These are phyloP conservation scores for Zosterops hypoxanthus DNA, from an alignment of 2,113 vertebrate species.

Conservation along the genomic window DNA sequence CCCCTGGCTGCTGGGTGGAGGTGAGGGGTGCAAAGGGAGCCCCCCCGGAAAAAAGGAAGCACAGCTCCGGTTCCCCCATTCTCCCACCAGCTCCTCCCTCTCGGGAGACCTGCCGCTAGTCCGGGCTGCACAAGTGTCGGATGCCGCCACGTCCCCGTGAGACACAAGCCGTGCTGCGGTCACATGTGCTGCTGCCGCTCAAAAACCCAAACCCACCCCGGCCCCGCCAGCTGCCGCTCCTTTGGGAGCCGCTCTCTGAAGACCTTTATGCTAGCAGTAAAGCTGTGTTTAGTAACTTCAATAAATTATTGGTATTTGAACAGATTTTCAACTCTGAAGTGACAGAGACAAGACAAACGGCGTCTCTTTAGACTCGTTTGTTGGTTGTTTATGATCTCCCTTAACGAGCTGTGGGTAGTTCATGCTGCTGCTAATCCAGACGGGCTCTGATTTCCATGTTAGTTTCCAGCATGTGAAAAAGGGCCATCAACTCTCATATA, in stretches of 20 bases:
- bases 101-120: not conserved
- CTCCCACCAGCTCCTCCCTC: too few relatives aligned
- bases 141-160: not conserved
- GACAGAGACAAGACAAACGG: not conserved
- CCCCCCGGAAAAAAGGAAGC: too few relatives aligned
- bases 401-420: not conserved
- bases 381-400: not conserved
- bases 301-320: not conserved
- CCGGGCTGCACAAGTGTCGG: not conserved
- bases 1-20: not conserved
- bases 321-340: not conserved
- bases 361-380: not conserved
- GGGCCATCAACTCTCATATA: not conserved
- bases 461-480: not conserved
- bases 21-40: not conserved
- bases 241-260: accelerated
- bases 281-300: not conserved
- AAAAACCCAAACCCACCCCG: not conserved
- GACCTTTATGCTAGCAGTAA: accelerated
- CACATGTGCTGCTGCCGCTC: not conserved
- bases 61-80: accelerated
- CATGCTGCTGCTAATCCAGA: not conserved
- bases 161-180: not conserved
- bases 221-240: not conserved
- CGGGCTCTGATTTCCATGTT: not conserved